phyloP scores from a whole-genome alignment of 2,888 invertebrate genomes.

The Dolomedes plantarius region DNA sequence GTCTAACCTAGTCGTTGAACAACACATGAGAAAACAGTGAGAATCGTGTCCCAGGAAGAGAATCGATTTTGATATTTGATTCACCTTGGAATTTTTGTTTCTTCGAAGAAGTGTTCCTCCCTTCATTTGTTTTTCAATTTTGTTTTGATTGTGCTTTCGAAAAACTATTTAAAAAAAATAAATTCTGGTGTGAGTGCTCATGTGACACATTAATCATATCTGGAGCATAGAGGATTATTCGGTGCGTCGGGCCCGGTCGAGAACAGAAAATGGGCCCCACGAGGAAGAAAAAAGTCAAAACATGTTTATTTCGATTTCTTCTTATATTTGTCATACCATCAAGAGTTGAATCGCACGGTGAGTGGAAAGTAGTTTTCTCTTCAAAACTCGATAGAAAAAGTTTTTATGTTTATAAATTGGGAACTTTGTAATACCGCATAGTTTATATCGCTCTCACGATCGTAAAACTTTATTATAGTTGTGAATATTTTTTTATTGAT shows the following conservation, averaged over 20 bases:
- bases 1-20: constrained; percentile 22
- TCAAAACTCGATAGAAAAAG: too few relatives aligned
- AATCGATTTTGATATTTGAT: constrained; percentile 20
- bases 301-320: constrained; percentile 46
- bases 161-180: neutral
- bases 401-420: too few relatives aligned
- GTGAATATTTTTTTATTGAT: too few relatives aligned
- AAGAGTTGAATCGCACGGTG: constrained; percentile 49
- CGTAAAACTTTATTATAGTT: too few relatives aligned
- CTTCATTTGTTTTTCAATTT: neutral
- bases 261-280: constrained; percentile 44
- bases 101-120: neutral
- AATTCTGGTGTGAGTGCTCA: neutral
- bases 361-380: too few relatives aligned
- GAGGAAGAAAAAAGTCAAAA: constrained; percentile 57
- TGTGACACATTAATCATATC: constrained; percentile 14
- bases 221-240: constrained; percentile 41
- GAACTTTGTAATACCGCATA: too few relatives aligned
- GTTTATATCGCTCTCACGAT: too few relatives aligned
- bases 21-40: neutral
- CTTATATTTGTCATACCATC: constrained; percentile 49
- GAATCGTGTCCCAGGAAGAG: neutral
- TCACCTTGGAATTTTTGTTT: constrained; percentile 19
- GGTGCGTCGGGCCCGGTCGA: constrained; percentile 6
- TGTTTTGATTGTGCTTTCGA: neutral